Base-by-base conservation (phyloP, 2,113 vertebrate species). In the Motacilla tschutschensis region DNA sequence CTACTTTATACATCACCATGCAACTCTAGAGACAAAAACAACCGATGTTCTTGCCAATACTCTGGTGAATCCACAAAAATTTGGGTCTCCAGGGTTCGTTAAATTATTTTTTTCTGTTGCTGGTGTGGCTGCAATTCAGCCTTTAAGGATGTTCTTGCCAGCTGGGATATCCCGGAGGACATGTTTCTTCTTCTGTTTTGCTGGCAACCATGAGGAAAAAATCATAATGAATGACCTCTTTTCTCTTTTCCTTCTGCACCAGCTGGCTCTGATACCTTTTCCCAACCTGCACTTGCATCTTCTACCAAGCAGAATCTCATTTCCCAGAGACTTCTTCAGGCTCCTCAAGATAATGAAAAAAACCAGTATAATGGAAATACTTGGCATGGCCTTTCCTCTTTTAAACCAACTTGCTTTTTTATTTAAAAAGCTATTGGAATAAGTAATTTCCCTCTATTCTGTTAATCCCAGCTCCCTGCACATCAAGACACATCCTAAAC, bases 101-200 rank as follows among this genome's bases (percentile, higher is more conserved):
- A 7, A 47, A 11, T 18, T 28, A 10, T 21, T 33, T 44, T 41
- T 89, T 53, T 48, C 38, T 67, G 5, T 62, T 90, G 38, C 59
- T 82, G 67, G 46, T 86, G 55, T 36, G 71, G 62, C 73, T 90
- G 92, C 75, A 90, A 76, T 43, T 48, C 57, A 85, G 72, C 84
- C 75, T 82, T 71, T 33, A 50, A 82, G 69, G 64, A 79, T 82
- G 92, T 29, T 84, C 51, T 50, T 77, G 64, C 87, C 91, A 92
- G 67, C 67, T 70, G 64, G 94, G 89, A 79, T 82, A 85, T 89
- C 89, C 92, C 85, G 63, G 35, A 82, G 84, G 89, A 92, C 15
- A 21, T 29, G 64, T 63, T 93, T 67, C 72, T 85, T 82, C 60
- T 64, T 79, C 51, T 82, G 60, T 72, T 92, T 73, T 84, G 57